These are phyloP conservation scores for Halesus radiatus DNA, from an alignment of 1,140 invertebrate genomes.

Conservation along the genomic window DNA sequence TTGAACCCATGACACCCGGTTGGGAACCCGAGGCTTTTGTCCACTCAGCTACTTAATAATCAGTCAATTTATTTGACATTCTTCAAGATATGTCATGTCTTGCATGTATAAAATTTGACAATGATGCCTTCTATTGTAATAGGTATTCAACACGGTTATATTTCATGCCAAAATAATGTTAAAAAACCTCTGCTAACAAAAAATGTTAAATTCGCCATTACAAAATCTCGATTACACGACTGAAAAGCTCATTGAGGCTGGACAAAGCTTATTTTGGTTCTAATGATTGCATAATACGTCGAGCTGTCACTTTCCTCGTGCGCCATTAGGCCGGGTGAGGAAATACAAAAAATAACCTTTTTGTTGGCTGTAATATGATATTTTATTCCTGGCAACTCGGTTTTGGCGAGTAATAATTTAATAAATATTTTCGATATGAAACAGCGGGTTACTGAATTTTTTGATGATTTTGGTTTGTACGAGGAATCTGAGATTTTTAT, in stretches of 20 bases:
- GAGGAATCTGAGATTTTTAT: no score
- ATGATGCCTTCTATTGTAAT: no score
- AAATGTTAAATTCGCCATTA: conserved; percentile 10
- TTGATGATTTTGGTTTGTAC: background rate
- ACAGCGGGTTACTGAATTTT: background rate
- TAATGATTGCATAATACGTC: conserved; percentile 26
- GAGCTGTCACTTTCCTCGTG: conserved; percentile 10
- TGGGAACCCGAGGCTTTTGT: no score
- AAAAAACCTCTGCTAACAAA: background rate
- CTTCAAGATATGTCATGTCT: no score
- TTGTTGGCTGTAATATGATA: conserved; percentile 45
- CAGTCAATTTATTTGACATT: no score
- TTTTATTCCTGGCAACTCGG: background rate
- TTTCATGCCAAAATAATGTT: no score
- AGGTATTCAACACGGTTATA: no score
- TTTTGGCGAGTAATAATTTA: background rate
- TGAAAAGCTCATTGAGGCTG: background rate
- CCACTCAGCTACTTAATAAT: no score
- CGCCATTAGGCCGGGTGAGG: background rate
- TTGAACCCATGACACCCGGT: no score
- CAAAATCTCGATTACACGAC: conserved; percentile 20
- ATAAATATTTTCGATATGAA: conserved; percentile 38
- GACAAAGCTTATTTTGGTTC: conserved; percentile 24
- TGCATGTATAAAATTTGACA: no score
- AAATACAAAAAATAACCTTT: conserved; percentile 38